Conservation (phyloP, 2,797 vertebrate genomes). For the Sphenodon punctatus region DNA sequence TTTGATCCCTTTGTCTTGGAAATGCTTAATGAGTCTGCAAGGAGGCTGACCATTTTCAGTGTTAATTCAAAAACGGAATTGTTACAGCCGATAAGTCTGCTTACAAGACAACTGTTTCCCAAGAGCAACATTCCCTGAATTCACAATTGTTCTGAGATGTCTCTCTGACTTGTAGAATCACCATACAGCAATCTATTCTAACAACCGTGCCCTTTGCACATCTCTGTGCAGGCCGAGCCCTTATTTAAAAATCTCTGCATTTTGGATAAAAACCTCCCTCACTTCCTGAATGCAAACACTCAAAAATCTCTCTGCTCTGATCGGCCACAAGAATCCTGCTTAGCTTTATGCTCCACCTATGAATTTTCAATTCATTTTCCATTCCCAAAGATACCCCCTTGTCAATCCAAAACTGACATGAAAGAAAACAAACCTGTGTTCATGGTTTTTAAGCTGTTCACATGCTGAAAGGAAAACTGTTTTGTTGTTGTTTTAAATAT, state of each 20-base stretch:
- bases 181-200: neutral
- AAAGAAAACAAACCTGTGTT: neutral
- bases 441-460: neutral
- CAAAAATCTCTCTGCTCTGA: conserved; percentile 21
- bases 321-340: neutral
- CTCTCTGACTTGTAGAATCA: neutral
- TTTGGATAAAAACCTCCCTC: no score
- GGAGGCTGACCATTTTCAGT: neutral
- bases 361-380: no score
- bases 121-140: neutral
- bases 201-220: neutral
- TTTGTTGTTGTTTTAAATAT: neutral
- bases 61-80: no score
- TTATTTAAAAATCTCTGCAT: no score
- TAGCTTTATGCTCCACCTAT: no score
- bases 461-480: neutral
- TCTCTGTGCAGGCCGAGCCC: no score
- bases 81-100: fast-evolving
- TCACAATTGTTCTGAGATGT: neutral
- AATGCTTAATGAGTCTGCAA: fast-evolving
- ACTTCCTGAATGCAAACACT: no score
- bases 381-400: neutral
- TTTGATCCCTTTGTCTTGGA: neutral
- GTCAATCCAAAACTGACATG: neutral
- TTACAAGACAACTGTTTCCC: neutral